These are phyloP conservation scores for Heterochromis multidens DNA, from an alignment of 2,113 vertebrate species.

Conservation along the genomic window DNA sequence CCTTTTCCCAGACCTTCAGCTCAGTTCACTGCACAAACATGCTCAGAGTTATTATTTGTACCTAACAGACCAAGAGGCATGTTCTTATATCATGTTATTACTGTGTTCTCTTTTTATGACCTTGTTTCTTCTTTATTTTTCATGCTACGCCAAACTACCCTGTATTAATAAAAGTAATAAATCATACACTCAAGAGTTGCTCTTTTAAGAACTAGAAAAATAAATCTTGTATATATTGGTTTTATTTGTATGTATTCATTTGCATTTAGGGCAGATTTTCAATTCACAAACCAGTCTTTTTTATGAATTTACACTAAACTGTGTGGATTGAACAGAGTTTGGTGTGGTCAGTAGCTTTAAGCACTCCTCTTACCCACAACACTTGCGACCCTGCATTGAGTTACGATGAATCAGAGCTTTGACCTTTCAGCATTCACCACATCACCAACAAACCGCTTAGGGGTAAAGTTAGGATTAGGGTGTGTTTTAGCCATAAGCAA, in stretches of 20 bases:
- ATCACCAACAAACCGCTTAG: background rate
- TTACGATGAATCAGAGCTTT: background rate
- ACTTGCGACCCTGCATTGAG: background rate
- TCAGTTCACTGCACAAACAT: background rate
- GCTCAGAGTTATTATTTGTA: background rate
- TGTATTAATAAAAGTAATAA: background rate
- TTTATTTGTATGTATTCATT: background rate
- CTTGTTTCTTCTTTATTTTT: background rate
- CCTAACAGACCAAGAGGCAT: background rate
- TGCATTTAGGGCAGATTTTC: background rate
- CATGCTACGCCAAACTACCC: background rate
- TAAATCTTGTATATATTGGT: background rate
- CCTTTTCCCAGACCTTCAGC: background rate
- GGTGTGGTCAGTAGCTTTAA: background rate
- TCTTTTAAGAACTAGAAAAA: background rate
- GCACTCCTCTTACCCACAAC: too few relatives aligned
- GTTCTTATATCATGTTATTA: background rate
- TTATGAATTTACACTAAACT: background rate
- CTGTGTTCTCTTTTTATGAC: background rate
- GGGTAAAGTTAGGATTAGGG: background rate
- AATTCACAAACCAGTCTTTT: background rate
- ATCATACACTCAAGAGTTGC: background rate
- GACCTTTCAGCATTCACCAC: background rate
- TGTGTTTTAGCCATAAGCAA: background rate
- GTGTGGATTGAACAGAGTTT: background rate